Conservation (phyloP, 2,888 invertebrate species). For the Volucella inflata region DNA sequence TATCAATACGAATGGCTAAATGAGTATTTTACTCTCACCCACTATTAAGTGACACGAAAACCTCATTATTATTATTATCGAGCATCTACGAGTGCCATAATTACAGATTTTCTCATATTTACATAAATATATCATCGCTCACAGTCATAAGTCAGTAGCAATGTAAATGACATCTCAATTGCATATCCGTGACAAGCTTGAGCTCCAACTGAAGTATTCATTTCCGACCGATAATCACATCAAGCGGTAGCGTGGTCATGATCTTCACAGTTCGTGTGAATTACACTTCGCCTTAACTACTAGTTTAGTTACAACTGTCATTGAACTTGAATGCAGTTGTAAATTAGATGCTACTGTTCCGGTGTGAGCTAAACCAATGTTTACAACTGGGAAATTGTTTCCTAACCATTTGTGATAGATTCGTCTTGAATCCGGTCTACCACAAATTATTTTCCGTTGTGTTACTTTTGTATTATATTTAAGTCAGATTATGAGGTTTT, state of each 20-base stretch:
- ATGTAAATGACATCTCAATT: slow-evolving; percentile 45
- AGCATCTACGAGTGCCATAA: too few species aligned
- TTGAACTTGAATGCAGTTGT: slow-evolving; percentile 57
- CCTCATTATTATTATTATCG: too few species aligned
- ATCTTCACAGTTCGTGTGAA: slow-evolving; percentile 22
- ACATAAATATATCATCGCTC: slow-evolving; percentile 6
- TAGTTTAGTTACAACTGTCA: slow-evolving; percentile 32
- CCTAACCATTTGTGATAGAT: too few species aligned
- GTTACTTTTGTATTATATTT: too few species aligned
- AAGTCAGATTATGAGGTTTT: too few species aligned
- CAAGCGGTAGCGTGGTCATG: slow-evolving; percentile 19
- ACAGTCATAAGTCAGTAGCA: slow-evolving; percentile 16
- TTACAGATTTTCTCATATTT: too few species aligned
- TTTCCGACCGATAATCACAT: slow-evolving; percentile 10
- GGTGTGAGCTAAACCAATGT: not conserved
- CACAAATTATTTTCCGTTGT: too few species aligned
- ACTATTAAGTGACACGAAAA: too few species aligned
- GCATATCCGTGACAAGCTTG: slow-evolving; percentile 46
- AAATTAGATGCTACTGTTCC: slow-evolving; percentile 26
- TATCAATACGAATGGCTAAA: too few species aligned
- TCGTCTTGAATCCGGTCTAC: too few species aligned
- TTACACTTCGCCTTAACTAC: slow-evolving; percentile 17
- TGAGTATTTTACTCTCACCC: too few species aligned
- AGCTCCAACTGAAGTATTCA: slow-evolving; percentile 31
- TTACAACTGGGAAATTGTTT: not conserved